These are phyloP conservation scores for Andricus grossulariae DNA, from an alignment of 1,140 invertebrate genomes.

Conservation along the genomic window DNA sequence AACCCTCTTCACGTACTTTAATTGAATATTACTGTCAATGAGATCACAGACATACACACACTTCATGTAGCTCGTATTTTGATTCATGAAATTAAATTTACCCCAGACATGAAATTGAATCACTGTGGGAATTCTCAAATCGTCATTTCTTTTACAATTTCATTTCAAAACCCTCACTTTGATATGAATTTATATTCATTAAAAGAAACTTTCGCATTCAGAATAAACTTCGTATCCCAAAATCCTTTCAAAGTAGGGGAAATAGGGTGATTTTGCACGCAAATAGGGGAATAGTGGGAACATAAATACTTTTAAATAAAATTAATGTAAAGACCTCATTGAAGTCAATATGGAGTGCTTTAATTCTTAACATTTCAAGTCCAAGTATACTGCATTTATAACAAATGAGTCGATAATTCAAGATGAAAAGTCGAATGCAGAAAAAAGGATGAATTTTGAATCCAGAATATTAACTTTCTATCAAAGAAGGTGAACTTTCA, in stretches of 20 bases:
- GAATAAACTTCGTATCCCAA: background rate
- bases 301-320: no score
- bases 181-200: background rate
- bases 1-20: background rate
- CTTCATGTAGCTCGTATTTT: slow-evolving; percentile 7
- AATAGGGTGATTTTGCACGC: background rate
- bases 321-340: no score
- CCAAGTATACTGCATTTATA: no score
- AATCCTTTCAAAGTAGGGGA: background rate
- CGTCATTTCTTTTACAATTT: background rate
- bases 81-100: slow-evolving; percentile 25
- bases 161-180: background rate
- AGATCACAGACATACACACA: slow-evolving; percentile 7
- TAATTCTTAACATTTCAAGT: no score
- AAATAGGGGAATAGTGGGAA: no score
- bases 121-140: slow-evolving; percentile 1
- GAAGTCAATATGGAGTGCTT: no score
- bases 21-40: slow-evolving; percentile 22
- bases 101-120: background rate
- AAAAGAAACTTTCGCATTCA: background rate
- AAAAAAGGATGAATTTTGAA: no score
- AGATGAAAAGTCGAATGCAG: no score
- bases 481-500: no score
- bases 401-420: no score
- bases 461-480: no score